Percentiles rank a stretch among this genome's conserved stretches.
Evolutionary conservation across 2,888 invertebrate genomes (phyloP).

Genomic region (Drosophila birchii): DNA sequence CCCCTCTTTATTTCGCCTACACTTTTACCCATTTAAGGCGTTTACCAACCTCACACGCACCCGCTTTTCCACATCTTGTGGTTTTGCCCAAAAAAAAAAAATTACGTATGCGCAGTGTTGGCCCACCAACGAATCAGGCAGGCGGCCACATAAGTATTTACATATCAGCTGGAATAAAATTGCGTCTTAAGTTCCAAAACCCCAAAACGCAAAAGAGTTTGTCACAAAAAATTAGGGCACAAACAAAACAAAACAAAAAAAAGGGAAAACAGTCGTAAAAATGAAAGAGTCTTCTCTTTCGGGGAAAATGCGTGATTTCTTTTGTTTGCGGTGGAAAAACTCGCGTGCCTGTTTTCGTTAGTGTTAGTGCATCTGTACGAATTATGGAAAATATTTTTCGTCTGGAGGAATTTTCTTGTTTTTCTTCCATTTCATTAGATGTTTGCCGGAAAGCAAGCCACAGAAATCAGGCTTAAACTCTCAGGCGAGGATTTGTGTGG

Average conservation of each 20-base stretch:
- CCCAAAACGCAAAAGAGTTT: conserved; percentile 32
- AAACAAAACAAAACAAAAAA: conserved; percentile 16
- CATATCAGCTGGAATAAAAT: conserved; percentile 40
- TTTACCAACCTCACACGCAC: neutral
- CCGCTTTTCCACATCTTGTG: neutral
- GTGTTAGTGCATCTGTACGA: conserved; percentile 10
- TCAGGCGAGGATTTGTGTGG: conserved; percentile 10
- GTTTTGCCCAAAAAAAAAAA: conserved; percentile 12
- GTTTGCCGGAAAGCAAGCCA: conserved; percentile 4
- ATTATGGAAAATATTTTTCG: conserved; percentile 27
- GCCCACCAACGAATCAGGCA: conserved; percentile 16
- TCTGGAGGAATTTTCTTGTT: conserved; percentile 13
- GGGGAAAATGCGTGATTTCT: conserved; percentile 62
- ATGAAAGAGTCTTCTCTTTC: conserved; percentile 52
- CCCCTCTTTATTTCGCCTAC: too few species aligned
- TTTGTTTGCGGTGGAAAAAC: conserved; percentile 9
- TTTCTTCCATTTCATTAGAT: conserved; percentile 1
- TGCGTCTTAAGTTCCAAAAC: conserved; percentile 41
- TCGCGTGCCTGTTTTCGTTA: conserved; percentile 20
- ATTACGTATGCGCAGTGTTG: conserved; percentile 36
- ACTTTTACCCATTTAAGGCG: neutral
- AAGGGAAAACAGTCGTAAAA: conserved; percentile 40
- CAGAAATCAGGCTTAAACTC: conserved; percentile 32
- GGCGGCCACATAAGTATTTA: conserved; percentile 18
- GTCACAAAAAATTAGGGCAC: conserved; percentile 13